phyloP scores from a whole-genome alignment of 2,113 vertebrate genomes.

The Cyanoramphus novaezelandiae region DNA sequence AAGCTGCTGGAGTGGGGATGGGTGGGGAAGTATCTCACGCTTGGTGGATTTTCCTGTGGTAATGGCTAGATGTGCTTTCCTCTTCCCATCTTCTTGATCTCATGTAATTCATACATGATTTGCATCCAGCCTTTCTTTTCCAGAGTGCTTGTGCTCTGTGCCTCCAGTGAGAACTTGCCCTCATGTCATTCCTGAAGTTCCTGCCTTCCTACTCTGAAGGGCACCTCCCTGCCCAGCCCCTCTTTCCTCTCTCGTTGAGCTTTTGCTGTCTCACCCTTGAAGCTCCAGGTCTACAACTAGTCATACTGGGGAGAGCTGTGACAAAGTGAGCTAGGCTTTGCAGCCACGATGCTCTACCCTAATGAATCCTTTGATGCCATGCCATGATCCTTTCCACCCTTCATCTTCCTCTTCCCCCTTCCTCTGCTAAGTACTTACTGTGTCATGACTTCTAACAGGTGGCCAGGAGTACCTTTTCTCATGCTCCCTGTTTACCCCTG shows the following conservation, averaged over 20 bases:
- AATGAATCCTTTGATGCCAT: neutral
- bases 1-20: neutral
- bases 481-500: neutral
- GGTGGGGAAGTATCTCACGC: neutral
- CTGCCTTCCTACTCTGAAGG: neutral
- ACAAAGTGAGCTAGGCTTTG: neutral
- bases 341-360: neutral
- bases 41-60: neutral
- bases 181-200: neutral
- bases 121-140: neutral
- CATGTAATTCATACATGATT: neutral
- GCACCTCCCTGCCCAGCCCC: neutral
- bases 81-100: neutral
- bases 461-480: neutral
- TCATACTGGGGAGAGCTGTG: neutral
- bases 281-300: neutral
- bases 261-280: neutral
- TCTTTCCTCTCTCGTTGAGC: neutral
- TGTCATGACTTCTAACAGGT: neutral
- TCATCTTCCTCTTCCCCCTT: neutral
- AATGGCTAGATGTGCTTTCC: neutral
- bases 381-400: neutral
- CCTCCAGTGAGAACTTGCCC: neutral
- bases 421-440: neutral
- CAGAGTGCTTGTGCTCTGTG: neutral